Percentiles rank a stretch among this genome's conserved stretches.
These are phyloP conservation scores for Pandemis heparana DNA, from an alignment of 2,888 invertebrate species.

Conservation along the genomic window DNA sequence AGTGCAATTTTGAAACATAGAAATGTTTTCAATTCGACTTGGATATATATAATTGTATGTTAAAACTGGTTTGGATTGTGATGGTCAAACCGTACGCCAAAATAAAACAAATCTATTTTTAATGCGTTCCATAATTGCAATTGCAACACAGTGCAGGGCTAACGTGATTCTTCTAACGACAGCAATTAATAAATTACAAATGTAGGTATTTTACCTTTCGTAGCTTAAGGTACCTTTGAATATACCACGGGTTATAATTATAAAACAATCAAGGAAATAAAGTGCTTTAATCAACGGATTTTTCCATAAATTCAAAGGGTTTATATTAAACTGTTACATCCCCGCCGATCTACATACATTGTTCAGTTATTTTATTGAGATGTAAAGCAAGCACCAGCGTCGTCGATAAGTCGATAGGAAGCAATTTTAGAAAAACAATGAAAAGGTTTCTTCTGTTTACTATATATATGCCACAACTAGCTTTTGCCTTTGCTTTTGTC, in stretches of 20 bases:
- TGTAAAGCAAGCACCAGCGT: background rate
- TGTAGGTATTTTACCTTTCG: background rate
- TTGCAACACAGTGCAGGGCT: background rate
- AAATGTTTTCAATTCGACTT: background rate
- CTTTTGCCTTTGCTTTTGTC: too few relatives aligned
- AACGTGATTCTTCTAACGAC: background rate
- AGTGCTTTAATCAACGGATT: background rate
- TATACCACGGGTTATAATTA: background rate
- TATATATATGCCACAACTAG: background rate
- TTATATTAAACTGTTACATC: background rate
- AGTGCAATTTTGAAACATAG: background rate
- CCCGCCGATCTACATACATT: background rate
- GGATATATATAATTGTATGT: background rate
- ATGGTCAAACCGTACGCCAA: too few relatives aligned
- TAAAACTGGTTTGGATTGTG: background rate
- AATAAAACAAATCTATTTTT: background rate
- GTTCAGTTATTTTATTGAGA: background rate
- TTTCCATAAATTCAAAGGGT: background rate
- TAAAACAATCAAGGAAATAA: background rate
- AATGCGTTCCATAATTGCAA: background rate
- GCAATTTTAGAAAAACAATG: background rate
- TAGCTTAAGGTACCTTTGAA: background rate
- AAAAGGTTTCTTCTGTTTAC: background rate
- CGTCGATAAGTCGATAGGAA: background rate
- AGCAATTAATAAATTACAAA: background rate